phyloP scores from a whole-genome alignment of 2,888 invertebrate genomes.

The Autographa pulchrina region DNA sequence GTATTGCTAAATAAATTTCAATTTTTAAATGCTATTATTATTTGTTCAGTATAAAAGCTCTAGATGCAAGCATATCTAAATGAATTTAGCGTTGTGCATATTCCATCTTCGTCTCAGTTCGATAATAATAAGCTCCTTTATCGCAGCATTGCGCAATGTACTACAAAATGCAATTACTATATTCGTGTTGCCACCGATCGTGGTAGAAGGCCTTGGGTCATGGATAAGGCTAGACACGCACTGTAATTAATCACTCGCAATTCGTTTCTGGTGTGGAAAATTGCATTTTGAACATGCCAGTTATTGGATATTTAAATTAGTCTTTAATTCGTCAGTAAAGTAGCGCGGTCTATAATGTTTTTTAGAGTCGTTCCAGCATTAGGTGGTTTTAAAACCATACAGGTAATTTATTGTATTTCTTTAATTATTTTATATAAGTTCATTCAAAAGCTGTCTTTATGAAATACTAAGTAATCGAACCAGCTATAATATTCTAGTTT shows the following conservation, averaged over 20 bases:
- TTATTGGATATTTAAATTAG: not conserved
- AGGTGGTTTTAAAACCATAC: not conserved
- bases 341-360: not conserved
- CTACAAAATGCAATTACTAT: conserved; percentile 32
- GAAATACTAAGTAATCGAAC: not conserved
- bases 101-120: conserved; percentile 15
- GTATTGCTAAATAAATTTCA: not conserved
- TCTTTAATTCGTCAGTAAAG: not conserved
- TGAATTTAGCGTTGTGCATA: not conserved
- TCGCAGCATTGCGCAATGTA: conserved; percentile 28
- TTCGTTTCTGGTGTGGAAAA: conserved; percentile 34
- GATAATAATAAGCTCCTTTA: not conserved
- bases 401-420: not conserved
- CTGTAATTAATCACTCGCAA: conserved; percentile 40
- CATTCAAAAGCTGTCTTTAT: not conserved
- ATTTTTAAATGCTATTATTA: not conserved
- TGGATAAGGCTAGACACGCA: conserved; percentile 50
- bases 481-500: not conserved
- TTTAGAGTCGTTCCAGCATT: not conserved
- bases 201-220: conserved; percentile 40
- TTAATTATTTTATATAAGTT: too few relatives aligned
- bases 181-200: conserved; percentile 39
- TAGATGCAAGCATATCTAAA: not conserved
- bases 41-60: not conserved
- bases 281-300: conserved; percentile 30